Percentiles rank a stretch among this genome's conserved stretches.
These are phyloP conservation scores for Trichechus manatus DNA, from an alignment of 2,113 vertebrate genomes.

Conservation along the genomic window DNA sequence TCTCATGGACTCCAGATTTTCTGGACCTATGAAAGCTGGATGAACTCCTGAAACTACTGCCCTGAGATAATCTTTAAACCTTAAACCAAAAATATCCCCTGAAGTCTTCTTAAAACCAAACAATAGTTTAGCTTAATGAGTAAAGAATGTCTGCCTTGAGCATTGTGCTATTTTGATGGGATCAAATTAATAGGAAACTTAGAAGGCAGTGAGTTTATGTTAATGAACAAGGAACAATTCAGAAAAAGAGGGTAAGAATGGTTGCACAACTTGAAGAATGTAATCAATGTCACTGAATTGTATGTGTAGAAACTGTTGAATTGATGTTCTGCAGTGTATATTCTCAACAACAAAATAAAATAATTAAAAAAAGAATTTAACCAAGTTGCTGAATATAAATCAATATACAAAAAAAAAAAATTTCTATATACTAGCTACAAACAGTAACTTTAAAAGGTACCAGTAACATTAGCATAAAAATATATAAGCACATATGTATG, in stretches of 20 bases:
- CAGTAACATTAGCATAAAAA: background rate
- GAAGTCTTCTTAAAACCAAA: background rate
- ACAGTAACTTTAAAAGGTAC: background rate
- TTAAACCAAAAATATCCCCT: background rate
- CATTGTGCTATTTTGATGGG: background rate
- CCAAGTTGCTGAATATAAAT: background rate
- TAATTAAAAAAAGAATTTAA: background rate
- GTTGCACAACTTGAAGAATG: background rate
- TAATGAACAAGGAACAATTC: background rate
- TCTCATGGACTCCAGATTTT: background rate
- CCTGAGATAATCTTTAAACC: background rate
- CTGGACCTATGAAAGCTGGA: background rate
- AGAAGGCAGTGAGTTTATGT: background rate
- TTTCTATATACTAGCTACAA: conserved; percentile 5
- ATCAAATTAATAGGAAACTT: background rate
- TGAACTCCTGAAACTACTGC: background rate
- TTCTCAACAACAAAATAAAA: background rate
- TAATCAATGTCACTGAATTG: background rate
- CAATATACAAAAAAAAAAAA: background rate
- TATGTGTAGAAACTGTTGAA: background rate
- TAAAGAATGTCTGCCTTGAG: background rate
- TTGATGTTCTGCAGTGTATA: background rate
- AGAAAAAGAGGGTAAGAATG: background rate
- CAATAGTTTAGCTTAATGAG: background rate
- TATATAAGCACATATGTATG: background rate